A percentile compares a stretch with the other conserved stretches of the same genome.
These are phyloP conservation scores for Pelochelys cantorii DNA, from an alignment of 2,797 vertebrate genomes.

Conservation along the genomic window DNA sequence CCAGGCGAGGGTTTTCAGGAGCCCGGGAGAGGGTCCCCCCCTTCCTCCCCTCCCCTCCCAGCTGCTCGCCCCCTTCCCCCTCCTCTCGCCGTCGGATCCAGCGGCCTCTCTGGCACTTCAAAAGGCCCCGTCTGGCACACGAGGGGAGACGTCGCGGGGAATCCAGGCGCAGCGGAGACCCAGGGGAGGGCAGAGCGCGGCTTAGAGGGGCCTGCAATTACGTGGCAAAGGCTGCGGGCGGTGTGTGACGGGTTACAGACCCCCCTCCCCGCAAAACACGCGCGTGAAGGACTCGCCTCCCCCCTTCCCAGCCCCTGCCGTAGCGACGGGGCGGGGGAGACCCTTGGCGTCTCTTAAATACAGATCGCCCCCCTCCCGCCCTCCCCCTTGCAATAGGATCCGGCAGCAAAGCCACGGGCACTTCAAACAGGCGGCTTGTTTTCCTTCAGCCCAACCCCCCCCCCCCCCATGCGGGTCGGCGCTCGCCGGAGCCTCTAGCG, in stretches of 20 bases:
- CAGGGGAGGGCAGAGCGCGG: slow-evolving; percentile 81
- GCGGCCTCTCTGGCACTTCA: slow-evolving; percentile 85
- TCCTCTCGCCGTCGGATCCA: slow-evolving; percentile 70
- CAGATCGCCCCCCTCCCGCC: slow-evolving; percentile 56
- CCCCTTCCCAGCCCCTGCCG: slow-evolving; percentile 72
- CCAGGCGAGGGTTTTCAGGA: background rate
- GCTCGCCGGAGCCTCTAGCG: slow-evolving; percentile 63
- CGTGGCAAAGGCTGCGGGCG: slow-evolving; percentile 87
- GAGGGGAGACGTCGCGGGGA: slow-evolving; percentile 75
- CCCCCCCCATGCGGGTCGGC: too few species aligned
- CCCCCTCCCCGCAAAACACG: slow-evolving; percentile 73
- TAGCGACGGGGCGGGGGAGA: background rate
- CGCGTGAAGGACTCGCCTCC: slow-evolving; percentile 76
- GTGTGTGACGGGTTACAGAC: slow-evolving; percentile 88
- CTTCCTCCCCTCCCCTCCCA: slow-evolving; percentile 54
- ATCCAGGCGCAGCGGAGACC: slow-evolving; percentile 83
- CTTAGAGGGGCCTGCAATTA: slow-evolving; percentile 89
- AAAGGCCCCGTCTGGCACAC: slow-evolving; percentile 83
- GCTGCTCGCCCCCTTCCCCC: slow-evolving; percentile 26
- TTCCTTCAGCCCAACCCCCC: slow-evolving; percentile 31
- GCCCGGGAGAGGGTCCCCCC: slow-evolving; percentile 11
- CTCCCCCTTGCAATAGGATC: slow-evolving; percentile 53
- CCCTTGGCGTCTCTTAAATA: slow-evolving; percentile 50
- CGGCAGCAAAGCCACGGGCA: slow-evolving; percentile 37
- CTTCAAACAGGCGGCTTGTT: slow-evolving; percentile 68